phyloP scores from a whole-genome alignment of 2,797 vertebrate genomes.

The Sebastes kiyomatsui region DNA sequence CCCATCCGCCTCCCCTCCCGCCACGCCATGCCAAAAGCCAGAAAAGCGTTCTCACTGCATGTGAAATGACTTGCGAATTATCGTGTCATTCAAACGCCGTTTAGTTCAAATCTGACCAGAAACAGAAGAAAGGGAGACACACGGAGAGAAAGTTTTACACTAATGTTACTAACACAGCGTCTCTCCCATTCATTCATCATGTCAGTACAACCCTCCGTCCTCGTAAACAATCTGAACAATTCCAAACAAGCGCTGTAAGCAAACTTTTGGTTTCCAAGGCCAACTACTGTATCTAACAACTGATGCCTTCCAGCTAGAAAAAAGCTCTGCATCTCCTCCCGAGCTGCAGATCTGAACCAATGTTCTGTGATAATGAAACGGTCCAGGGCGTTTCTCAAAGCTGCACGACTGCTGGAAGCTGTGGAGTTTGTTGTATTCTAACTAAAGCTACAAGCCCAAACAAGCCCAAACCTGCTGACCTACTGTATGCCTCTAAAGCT shows the following conservation, averaged over 20 bases:
- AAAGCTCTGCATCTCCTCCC: background rate
- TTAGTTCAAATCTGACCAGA: slow-evolving; percentile 63
- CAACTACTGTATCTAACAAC: slow-evolving; percentile 27
- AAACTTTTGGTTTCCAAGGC: slow-evolving; percentile 37
- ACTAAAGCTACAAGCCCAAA: background rate
- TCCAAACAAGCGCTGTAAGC: slow-evolving; percentile 21
- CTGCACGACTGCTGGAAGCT: slow-evolving; percentile 12
- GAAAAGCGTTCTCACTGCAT: too few species aligned
- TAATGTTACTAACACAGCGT: slow-evolving; percentile 16
- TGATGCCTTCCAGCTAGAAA: slow-evolving; percentile 9
- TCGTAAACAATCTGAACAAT: slow-evolving; percentile 19
- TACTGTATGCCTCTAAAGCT: background rate
- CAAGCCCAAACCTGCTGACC: background rate
- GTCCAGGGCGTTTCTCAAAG: background rate
- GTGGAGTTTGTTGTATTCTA: slow-evolving; percentile 31
- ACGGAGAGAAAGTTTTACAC: background rate
- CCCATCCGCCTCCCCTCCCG: too few species aligned
- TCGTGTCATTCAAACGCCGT: too few species aligned
- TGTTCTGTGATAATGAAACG: background rate
- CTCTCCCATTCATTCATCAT: slow-evolving; percentile 16
- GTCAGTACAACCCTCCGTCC: slow-evolving; percentile 5
- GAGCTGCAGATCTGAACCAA: background rate
- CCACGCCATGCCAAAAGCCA: too few species aligned
- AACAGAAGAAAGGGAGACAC: slow-evolving; percentile 11
- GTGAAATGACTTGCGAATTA: too few species aligned